Base-by-base conservation (phyloP, 2,113 vertebrate species). In the Catharus bicknelli region DNA sequence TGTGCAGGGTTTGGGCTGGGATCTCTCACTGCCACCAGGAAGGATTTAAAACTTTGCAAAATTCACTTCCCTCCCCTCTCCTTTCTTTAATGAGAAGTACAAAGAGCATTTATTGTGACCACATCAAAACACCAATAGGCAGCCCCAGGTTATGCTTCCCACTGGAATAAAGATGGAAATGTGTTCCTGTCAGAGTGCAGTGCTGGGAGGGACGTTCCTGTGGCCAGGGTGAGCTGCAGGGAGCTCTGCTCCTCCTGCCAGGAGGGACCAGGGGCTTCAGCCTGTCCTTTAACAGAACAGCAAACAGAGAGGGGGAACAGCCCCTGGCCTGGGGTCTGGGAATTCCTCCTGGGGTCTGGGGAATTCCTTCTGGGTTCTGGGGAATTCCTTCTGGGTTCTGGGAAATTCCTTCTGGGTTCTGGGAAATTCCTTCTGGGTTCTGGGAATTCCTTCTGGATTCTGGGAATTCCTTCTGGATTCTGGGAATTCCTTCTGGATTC, bases 111-210 rank as follows among this genome's bases (percentile, higher is more conserved):
- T 27, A 7, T 11, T n/a, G 53, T 8, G 17, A 2, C 10, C 48
- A 9, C 40, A 11, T 11, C 2, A 14, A 43, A 64, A 4, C 0
- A 7, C 2, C 38, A 40, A 14, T 14, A 40, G 40, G 40, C 40
- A 70, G 36, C 62, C 40, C 6, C 3, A 2, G 47, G 42, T 3
- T 16, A 0, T 3, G 8, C 13, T 69, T 36, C 36, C 55, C 12
- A 4, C 3, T 8, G 16, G 61, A 13, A 32, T 3, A 13, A 16
- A 21, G 26, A 9, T 2, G 38, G 40, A 16, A 26, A 8, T 0
- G 2, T 6, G 36, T 3, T 23, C 9, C 1, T 36, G 36, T 10
- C 7, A 4, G 64, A 3, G 17, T 30, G 22, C 62, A 15, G 42
- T 45, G 5, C 34, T 12, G 70, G 23, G 13, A 5, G 2, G 14